phyloP scores from a whole-genome alignment of 2,888 invertebrate genomes.

The Xestia rhomboidea region DNA sequence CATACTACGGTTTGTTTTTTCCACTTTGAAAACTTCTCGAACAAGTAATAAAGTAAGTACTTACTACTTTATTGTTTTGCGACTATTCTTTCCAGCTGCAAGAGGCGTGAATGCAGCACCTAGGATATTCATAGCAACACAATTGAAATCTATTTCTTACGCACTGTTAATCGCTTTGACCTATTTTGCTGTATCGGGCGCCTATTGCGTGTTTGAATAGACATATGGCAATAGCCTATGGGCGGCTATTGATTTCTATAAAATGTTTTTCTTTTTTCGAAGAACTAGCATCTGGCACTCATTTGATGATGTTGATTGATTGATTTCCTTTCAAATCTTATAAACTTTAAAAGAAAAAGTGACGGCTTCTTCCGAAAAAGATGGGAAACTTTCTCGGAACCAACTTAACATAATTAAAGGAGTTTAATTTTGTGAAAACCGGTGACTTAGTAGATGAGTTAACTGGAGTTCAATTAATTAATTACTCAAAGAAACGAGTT shows the following conservation, averaged over 20 bases:
- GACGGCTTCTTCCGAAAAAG: neutral
- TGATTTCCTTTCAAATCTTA: neutral
- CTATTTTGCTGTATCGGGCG: conserved; percentile 72
- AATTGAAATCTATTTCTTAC: conserved; percentile 78
- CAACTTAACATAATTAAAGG: conserved; percentile 44
- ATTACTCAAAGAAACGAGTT: conserved; percentile 51
- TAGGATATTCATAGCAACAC: conserved; percentile 63
- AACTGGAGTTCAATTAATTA: conserved; percentile 55
- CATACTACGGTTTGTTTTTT: neutral
- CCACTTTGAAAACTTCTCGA: neutral
- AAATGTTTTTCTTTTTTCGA: neutral
- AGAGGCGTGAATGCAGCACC: conserved; percentile 23
- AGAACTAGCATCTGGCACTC: no score
- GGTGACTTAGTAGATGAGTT: conserved; percentile 45
- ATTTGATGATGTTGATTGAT: no score
- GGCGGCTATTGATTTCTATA: conserved; percentile 11
- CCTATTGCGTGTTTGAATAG: conserved; percentile 66
- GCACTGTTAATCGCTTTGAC: conserved; percentile 77
- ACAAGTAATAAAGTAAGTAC: neutral
- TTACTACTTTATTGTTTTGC: neutral
- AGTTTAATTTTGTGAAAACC: conserved; percentile 52
- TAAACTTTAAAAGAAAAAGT: neutral
- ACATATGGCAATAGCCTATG: conserved; percentile 57
- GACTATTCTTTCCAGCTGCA: neutral
- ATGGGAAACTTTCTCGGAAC: conserved; percentile 32